A percentile compares a stretch with the other conserved stretches of the same genome.
These are phyloP conservation scores for Xanthorhoe spadicearia DNA, from an alignment of 2,888 invertebrate genomes.

Conservation along the genomic window DNA sequence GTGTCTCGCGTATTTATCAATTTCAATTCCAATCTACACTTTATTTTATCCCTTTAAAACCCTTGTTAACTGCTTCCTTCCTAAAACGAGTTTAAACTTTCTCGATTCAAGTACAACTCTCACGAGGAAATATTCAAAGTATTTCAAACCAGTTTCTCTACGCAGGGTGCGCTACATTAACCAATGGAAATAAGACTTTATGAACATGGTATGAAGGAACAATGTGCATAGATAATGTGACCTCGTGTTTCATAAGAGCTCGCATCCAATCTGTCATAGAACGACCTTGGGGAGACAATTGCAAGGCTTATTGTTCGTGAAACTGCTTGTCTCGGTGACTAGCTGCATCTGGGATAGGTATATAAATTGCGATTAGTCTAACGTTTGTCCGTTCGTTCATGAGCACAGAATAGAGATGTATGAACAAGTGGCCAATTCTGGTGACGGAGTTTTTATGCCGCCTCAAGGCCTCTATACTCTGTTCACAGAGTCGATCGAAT, in stretches of 20 bases:
- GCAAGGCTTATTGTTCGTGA: slow-evolving; percentile 54
- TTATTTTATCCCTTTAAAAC: slow-evolving; percentile 26
- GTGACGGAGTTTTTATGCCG: no score
- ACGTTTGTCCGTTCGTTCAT: no score
- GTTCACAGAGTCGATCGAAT: no score
- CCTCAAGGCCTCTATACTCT: no score
- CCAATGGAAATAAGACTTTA: slow-evolving; percentile 30
- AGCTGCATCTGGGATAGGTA: slow-evolving; percentile 35
- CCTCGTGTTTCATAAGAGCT: slow-evolving; percentile 49
- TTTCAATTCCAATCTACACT: not conserved
- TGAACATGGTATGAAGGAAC: slow-evolving; percentile 32
- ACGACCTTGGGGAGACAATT: slow-evolving; percentile 55
- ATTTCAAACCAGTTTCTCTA: slow-evolving; percentile 45
- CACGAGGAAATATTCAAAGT: slow-evolving; percentile 45
- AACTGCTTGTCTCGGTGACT: slow-evolving; percentile 40
- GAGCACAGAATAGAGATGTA: no score
- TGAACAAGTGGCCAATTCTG: no score
- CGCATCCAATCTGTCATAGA: slow-evolving; percentile 54
- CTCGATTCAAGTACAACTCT: slow-evolving; percentile 43
- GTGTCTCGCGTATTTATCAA: not conserved
- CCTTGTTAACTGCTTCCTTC: slow-evolving; percentile 33
- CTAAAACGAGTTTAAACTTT: slow-evolving; percentile 46
- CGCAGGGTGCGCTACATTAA: slow-evolving; percentile 29
- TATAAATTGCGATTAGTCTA: not conserved
- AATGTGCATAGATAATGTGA: slow-evolving; percentile 33